Evolutionary conservation across 2,888 invertebrate species (phyloP).

Genomic region (Eumerus sabulonum): DNA sequence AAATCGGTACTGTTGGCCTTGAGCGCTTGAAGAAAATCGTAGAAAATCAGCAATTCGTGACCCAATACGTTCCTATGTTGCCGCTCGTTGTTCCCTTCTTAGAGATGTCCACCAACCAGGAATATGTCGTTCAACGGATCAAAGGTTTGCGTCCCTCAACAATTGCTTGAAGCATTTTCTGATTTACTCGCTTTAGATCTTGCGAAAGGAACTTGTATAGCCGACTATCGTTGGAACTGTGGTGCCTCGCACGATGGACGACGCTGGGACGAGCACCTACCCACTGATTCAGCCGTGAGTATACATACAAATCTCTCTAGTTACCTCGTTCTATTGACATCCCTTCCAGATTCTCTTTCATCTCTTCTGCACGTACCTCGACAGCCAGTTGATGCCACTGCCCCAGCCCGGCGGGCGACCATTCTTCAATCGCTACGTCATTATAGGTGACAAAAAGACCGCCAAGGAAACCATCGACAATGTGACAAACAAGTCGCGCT

Average conservation of each 20-base stretch:
- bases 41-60: constrained; percentile 79
- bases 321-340: background rate
- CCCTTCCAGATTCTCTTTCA: constrained; percentile 88
- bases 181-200: constrained; percentile 80
- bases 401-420: constrained; percentile 84
- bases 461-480: constrained; percentile 76
- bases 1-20: constrained; percentile 85
- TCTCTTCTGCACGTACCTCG: constrained; percentile 91
- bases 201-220: constrained; percentile 91
- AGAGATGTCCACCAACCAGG: constrained; percentile 90
- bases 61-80: constrained; percentile 76
- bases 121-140: constrained; percentile 90
- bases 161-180: background rate
- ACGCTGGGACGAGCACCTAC: constrained; percentile 89
- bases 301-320: background rate
- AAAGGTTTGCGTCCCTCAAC: constrained; percentile 78
- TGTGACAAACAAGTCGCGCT: constrained; percentile 77
- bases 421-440: constrained; percentile 81
- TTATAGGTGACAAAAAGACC: constrained; percentile 77
- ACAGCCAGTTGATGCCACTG: constrained; percentile 86
- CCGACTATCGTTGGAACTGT: constrained; percentile 92
- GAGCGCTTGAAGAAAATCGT: constrained; percentile 88
- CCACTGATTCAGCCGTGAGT: constrained; percentile 91
- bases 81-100: constrained; percentile 87
- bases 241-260: constrained; percentile 87